Evolutionary conservation across 2,888 invertebrate genomes (phyloP).

Genomic region (Machimus rusticus): DNA sequence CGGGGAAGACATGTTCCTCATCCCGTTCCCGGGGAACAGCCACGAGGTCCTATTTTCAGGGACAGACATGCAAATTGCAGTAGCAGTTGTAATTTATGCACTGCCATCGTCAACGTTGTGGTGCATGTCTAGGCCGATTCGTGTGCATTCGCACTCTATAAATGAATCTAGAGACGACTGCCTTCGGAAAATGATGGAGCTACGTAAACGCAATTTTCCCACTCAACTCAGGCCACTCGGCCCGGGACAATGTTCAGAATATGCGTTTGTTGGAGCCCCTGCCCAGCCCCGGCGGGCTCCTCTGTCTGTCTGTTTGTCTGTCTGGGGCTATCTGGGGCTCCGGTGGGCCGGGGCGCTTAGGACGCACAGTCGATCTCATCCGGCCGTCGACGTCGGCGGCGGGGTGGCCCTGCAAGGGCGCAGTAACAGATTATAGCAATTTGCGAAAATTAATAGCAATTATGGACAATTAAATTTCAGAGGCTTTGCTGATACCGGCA

Average conservation of each 20-base stretch:
- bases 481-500: background rate
- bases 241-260: background rate
- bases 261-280: background rate
- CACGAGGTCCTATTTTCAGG: background rate
- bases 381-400: background rate
- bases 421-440: slow-evolving; percentile 23
- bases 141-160: background rate
- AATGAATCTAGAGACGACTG: background rate
- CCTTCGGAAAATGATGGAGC: slow-evolving; percentile 1
- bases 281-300: background rate
- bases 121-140: background rate
- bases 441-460: slow-evolving; percentile 27
- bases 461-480: slow-evolving; percentile 27
- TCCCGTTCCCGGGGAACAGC: background rate
- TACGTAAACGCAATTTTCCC: slow-evolving; percentile 10
- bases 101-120: background rate
- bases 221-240: background rate
- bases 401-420: background rate
- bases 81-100: slow-evolving; percentile 14
- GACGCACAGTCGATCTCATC: background rate
- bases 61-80: slow-evolving; percentile 23
- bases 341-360: background rate
- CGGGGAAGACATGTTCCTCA: background rate
- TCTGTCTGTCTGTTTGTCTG: background rate
- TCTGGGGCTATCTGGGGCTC: background rate